These are phyloP conservation scores for Orthosia gothica DNA, from an alignment of 2,888 invertebrate genomes.

Conservation along the genomic window DNA sequence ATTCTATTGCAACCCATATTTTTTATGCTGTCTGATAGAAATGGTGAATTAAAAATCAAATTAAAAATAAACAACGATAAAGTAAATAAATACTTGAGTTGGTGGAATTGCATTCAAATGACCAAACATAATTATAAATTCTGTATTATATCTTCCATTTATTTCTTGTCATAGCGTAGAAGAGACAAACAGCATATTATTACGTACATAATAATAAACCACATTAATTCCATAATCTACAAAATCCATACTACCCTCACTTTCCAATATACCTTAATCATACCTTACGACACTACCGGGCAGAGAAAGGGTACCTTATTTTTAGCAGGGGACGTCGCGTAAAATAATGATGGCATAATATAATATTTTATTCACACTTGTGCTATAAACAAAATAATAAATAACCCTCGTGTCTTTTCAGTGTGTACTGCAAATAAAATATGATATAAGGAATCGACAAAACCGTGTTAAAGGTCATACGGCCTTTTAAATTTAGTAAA, in stretches of 20 bases:
- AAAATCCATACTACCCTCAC: conserved; percentile 7
- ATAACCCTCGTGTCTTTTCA: conserved; percentile 7
- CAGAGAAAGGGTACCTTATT: conserved; percentile 3
- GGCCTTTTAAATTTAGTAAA: too few species aligned
- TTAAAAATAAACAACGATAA: too few species aligned
- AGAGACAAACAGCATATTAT: too few species aligned
- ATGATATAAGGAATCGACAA: background rate
- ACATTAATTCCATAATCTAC: background rate
- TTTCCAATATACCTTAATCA: conserved; percentile 15
- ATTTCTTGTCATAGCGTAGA: too few species aligned
- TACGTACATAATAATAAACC: too few species aligned
- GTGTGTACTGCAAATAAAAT: conserved; percentile 8
- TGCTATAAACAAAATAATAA: conserved; percentile 33
- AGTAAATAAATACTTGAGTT: too few species aligned
- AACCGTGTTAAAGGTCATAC: background rate
- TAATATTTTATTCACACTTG: conserved; percentile 26
- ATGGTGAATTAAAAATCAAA: too few species aligned
- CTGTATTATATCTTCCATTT: too few species aligned
- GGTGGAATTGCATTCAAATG: too few species aligned
- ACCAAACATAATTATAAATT: too few species aligned
- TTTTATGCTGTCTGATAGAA: too few species aligned
- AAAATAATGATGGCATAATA: conserved; percentile 11
- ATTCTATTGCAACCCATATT: too few species aligned
- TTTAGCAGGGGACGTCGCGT: background rate
- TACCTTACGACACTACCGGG: conserved; percentile 25